Percentiles rank a stretch among this genome's conserved stretches.
Evolutionary conservation across 2,797 vertebrate species (phyloP).

Genomic region (Lindbergichthys nudifrons): DNA sequence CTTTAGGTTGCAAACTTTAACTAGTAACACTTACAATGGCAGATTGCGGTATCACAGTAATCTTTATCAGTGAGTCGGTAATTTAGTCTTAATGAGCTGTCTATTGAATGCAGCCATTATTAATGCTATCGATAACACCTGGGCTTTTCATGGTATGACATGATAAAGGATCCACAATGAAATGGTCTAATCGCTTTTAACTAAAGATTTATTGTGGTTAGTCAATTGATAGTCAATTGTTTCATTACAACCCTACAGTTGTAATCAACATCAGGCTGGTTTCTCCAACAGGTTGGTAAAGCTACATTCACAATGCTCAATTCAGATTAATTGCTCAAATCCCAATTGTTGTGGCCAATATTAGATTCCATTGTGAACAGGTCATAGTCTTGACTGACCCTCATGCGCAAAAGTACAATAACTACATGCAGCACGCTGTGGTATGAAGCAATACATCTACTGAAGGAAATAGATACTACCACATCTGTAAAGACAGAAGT

Average conservation of each 20-base stretch:
- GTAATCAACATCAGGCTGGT: slow-evolving; percentile 49
- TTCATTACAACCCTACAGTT: neutral
- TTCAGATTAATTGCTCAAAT: no score
- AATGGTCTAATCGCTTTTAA: neutral
- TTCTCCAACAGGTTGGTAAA: slow-evolving; percentile 31
- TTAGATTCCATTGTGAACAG: no score
- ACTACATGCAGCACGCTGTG: no score
- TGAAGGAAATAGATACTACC: neutral
- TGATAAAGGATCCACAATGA: neutral
- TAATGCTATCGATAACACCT: slow-evolving; percentile 4
- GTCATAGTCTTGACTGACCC: no score
- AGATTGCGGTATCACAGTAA: neutral
- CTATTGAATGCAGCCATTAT: neutral
- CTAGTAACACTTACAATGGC: neutral
- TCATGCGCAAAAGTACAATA: no score
- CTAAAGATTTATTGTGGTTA: neutral
- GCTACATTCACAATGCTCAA: no score
- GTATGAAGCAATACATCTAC: no score
- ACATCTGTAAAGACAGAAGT: slow-evolving; percentile 4
- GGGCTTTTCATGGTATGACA: slow-evolving; percentile 2
- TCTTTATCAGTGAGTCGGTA: neutral
- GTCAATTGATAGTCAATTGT: neutral
- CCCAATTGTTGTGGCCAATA: no score
- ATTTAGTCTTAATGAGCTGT: neutral
- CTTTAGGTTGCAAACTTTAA: neutral